A percentile compares a stretch with the other conserved stretches of the same genome.
Evolutionary conservation across 2,797 vertebrate genomes (phyloP).

Genomic region (Florisuga fusca): DNA sequence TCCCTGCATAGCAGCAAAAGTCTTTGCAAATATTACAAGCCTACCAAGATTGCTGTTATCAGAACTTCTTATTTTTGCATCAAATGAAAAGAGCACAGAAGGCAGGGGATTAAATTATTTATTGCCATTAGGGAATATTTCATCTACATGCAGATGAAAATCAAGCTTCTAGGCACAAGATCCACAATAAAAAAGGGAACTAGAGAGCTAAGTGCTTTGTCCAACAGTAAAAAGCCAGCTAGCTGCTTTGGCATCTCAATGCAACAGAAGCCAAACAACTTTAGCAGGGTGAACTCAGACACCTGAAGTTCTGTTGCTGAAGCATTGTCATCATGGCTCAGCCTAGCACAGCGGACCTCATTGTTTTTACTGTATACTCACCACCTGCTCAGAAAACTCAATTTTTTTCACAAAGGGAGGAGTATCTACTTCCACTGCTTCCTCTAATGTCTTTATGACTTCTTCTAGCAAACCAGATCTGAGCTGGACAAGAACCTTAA

Average conservation of each 20-base stretch:
- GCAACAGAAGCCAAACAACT: not conserved
- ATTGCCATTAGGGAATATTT: not conserved
- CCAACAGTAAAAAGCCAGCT: not conserved
- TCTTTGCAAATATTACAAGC: not conserved
- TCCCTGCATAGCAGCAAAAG: not conserved
- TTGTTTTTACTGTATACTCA: conserved; percentile 72
- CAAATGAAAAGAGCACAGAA: not conserved
- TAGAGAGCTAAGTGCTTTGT: not conserved
- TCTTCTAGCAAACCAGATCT: conserved; percentile 77
- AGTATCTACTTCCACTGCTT: conserved; percentile 62
- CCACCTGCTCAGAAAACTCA: conserved; percentile 88
- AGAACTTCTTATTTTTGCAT: not conserved
- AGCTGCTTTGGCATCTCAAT: not conserved
- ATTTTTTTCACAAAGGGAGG: conserved; percentile 86
- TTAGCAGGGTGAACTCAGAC: not conserved
- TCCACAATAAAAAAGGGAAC: not conserved
- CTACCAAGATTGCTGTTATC: not conserved
- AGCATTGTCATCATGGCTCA: not conserved
- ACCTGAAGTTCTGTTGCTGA: not conserved
- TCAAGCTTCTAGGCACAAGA: not conserved
- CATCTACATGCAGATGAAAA: not conserved
- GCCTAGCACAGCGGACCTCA: not conserved
- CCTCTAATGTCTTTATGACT: conserved; percentile 78
- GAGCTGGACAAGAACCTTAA: conserved; percentile 77
- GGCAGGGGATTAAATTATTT: not conserved